Percentiles rank a stretch among this genome's conserved stretches.
phyloP scores from a whole-genome alignment of 2,888 invertebrate genomes.

The Auanema sp. region DNA sequence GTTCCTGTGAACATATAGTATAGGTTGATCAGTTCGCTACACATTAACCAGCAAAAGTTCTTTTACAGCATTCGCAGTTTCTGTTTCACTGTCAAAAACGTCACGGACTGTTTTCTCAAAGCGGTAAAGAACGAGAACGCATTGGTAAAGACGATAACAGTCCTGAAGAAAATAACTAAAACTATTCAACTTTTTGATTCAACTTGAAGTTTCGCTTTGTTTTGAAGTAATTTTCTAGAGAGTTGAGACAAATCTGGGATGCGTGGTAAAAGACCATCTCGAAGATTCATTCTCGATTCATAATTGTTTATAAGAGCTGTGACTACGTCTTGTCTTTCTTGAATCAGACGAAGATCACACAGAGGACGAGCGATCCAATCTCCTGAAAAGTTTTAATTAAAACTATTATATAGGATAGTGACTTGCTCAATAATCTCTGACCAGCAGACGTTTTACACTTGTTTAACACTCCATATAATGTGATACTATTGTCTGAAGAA shows the following conservation, averaged over 20 bases:
- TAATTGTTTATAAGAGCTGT: slow-evolving; percentile 41
- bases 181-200: neutral
- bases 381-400: slow-evolving; percentile 25
- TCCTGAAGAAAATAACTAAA: slow-evolving; percentile 17
- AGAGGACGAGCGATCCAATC: slow-evolving; percentile 62
- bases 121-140: slow-evolving; percentile 14
- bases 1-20: slow-evolving; percentile 30
- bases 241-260: slow-evolving; percentile 52
- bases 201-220: slow-evolving; percentile 30
- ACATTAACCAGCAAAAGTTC: slow-evolving; percentile 35
- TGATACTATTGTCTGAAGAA: slow-evolving; percentile 26
- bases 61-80: slow-evolving; percentile 24
- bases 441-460: slow-evolving; percentile 57
- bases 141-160: slow-evolving; percentile 35
- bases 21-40: neutral
- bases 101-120: slow-evolving; percentile 25
- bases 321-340: slow-evolving; percentile 54
- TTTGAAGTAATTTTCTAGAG: slow-evolving; percentile 33
- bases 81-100: slow-evolving; percentile 27
- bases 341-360: slow-evolving; percentile 41
- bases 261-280: slow-evolving; percentile 40
- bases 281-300: slow-evolving; percentile 31
- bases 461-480: slow-evolving; percentile 54
- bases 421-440: slow-evolving; percentile 31
- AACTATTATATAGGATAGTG: neutral